Percentiles rank a stretch among this genome's conserved stretches.
phyloP scores from a whole-genome alignment of 2,888 invertebrate species.

The Lasioglossum villosulum region DNA sequence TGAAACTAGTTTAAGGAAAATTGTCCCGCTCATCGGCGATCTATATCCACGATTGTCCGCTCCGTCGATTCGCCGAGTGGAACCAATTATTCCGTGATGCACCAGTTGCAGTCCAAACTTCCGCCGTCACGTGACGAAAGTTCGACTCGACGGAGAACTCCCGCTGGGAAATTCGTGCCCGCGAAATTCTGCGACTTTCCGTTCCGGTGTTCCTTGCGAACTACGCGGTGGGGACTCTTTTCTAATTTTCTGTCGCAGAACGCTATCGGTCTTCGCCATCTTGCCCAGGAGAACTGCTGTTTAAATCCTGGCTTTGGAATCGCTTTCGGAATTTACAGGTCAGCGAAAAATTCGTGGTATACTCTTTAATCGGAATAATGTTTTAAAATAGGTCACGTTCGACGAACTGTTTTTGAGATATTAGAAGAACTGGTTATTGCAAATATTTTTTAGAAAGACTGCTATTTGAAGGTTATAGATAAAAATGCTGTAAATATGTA shows the following conservation, averaged over 20 bases:
- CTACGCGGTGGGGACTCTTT: slow-evolving; percentile 42
- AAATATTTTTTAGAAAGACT: too few relatives aligned
- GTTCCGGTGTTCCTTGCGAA: slow-evolving; percentile 17
- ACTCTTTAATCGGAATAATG: neutral
- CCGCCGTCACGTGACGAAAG: slow-evolving; percentile 57
- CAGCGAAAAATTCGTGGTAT: neutral
- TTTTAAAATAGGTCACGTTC: neutral
- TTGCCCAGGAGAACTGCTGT: neutral
- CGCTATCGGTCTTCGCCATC: slow-evolving; percentile 50
- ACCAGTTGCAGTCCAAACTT: slow-evolving; percentile 66
- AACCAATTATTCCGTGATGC: slow-evolving; percentile 69
- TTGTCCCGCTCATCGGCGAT: slow-evolving; percentile 33
- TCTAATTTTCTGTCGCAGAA: slow-evolving; percentile 54
- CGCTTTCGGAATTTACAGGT: neutral
- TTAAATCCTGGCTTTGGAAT: neutral
- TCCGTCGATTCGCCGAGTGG: slow-evolving; percentile 37
- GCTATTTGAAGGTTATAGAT: too few relatives aligned
- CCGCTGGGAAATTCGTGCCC: slow-evolving; percentile 44
- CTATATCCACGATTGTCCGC: slow-evolving; percentile 60
- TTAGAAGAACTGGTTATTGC: too few relatives aligned
- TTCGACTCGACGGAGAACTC: slow-evolving; percentile 39
- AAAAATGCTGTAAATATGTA: too few relatives aligned
- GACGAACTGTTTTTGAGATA: neutral
- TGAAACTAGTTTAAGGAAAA: slow-evolving; percentile 54
- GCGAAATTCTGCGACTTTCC: slow-evolving; percentile 47